Evolutionary conservation across 2,888 invertebrate genomes (phyloP), one percentile per base, ranked within the genome.

Genomic region (Kuschelorhynchus macadamiae): DNA sequence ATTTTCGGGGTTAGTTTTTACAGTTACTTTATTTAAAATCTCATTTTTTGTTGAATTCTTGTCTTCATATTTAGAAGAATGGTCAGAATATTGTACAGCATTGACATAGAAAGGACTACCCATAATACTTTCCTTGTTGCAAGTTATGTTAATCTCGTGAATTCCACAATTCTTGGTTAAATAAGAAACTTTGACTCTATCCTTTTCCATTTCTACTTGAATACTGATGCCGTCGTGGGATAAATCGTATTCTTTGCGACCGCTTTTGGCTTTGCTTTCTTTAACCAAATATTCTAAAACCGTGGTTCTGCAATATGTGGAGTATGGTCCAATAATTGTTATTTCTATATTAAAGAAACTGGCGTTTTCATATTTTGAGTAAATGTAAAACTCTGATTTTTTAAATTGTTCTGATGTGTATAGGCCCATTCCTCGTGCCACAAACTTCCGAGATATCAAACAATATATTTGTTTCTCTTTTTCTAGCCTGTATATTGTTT

Each of bases 391-490:
- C 49, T 83, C 80, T 56, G 87, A 84, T 79, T 86, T 86, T 67
- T 85, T 85, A 63, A 87, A 83, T 50, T 87, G 83, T 79, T 88
- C 88, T 20, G 88, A 88, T 32, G 87, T 87, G 32, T 86, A 82
- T 16, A 90, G 79, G 0, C 89, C 90, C 79, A 89, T 87, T 8
- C 90, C 89, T 78, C 87, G 85, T 0, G 87, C 89, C 1, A 88
- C 83, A 75, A 88, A 89, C 74, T 86, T 85, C 1, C 86, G 81
- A 7, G 86, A 73, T 21, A 76, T 71, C 18, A 70, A 49, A 5
- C 62, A 66, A 3, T 68, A 63, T 1, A 61, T 41, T 7, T 74
- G 72, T 18, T 72, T 76, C 17, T 66, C 72, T 47, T 63, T 67
- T 12, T 76, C 67, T 32, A 76, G 65, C 61, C 75, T 78, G 32